Evolutionary conservation across 2,797 vertebrate genomes (phyloP).

Genomic region (Sebastes kiyomatsui): DNA sequence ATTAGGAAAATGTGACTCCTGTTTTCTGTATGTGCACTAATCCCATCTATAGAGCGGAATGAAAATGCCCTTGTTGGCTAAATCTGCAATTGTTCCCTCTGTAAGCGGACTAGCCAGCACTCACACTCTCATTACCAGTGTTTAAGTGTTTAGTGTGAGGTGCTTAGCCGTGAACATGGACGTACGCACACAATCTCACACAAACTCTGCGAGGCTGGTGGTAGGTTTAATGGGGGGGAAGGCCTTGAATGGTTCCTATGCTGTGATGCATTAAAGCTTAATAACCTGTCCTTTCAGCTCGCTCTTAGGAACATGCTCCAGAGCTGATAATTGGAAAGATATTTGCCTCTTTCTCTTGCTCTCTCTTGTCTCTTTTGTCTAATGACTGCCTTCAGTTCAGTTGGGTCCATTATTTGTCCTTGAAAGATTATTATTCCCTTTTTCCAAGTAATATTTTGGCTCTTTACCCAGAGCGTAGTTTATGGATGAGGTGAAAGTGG

Average conservation of each 20-base stretch:
- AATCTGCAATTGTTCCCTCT: conserved; percentile 75
- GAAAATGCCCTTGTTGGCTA: conserved; percentile 71
- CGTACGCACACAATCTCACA: neutral
- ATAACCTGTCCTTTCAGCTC: conserved; percentile 79
- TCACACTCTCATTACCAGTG: conserved; percentile 74
- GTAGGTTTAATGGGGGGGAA: conserved; percentile 76
- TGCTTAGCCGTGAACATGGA: conserved; percentile 50
- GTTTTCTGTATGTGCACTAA: conserved; percentile 51
- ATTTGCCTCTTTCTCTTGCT: conserved; percentile 68
- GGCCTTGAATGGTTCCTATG: conserved; percentile 78
- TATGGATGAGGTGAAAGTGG: conserved; percentile 46
- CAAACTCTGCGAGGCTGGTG: conserved; percentile 29
- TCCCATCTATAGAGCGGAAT: conserved; percentile 58
- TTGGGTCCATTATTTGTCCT: conserved; percentile 67
- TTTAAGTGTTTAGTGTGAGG: conserved; percentile 77
- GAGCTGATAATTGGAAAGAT: conserved; percentile 80
- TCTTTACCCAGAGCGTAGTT: conserved; percentile 29
- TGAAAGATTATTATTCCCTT: conserved; percentile 56
- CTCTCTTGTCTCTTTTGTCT: conserved; percentile 68
- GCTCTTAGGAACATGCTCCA: conserved; percentile 72
- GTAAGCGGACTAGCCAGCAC: conserved; percentile 67
- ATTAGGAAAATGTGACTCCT: conserved; percentile 58
- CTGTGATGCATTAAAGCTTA: conserved; percentile 80
- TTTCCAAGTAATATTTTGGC: conserved; percentile 41
- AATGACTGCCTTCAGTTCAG: conserved; percentile 67